Conservation (phyloP, 2,113 vertebrate species). For the Delphinus delphis region DNA sequence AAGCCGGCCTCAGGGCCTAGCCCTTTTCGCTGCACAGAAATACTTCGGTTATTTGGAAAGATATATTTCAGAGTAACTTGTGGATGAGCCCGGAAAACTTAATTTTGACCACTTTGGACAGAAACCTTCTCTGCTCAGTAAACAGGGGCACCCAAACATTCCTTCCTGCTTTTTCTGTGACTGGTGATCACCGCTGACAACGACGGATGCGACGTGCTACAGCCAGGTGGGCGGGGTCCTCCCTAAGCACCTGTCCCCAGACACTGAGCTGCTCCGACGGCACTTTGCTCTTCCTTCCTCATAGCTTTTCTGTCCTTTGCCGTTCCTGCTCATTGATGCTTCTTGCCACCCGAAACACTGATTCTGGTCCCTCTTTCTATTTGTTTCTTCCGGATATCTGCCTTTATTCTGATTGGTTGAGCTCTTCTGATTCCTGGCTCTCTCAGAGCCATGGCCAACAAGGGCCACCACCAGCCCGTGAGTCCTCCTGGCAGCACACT, state of each 20-base stretch:
- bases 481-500: not conserved
- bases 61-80: not conserved
- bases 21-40: not conserved
- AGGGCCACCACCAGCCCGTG: not conserved
- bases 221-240: rapidly evolving
- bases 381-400: not conserved
- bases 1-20: rapidly evolving
- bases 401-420: not conserved
- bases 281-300: not conserved
- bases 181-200: not conserved
- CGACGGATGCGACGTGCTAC: rapidly evolving
- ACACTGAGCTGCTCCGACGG: rapidly evolving
- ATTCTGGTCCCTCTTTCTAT: not conserved
- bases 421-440: not conserved
- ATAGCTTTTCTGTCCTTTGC: not conserved
- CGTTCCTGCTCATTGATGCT: not conserved
- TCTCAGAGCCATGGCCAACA: not conserved
- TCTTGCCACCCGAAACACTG: not conserved
- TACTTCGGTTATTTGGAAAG: not conserved
- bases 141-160: not conserved
- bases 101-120: not conserved
- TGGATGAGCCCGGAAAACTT: not conserved
- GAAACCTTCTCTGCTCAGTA: not conserved
- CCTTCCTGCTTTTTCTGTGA: not conserved
- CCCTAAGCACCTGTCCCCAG: rapidly evolving